phyloP scores from a whole-genome alignment of 1,140 invertebrate species.

The Homarus americanus region DNA sequence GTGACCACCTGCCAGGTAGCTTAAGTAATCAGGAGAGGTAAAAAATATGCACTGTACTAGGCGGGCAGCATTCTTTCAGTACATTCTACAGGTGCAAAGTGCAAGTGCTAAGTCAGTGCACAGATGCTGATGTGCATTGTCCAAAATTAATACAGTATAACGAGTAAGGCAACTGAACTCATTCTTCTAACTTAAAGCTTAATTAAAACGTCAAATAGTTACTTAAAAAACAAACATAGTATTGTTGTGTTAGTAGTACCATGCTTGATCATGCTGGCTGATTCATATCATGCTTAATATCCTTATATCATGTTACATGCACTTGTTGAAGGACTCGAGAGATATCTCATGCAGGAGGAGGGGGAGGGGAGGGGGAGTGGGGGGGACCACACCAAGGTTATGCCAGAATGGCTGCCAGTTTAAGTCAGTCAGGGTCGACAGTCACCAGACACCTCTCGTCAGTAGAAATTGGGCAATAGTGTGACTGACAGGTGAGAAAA shows the following conservation, averaged over 20 bases:
- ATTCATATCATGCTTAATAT: not conserved
- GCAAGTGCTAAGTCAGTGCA: constrained; percentile 38
- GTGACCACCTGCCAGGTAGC: not conserved
- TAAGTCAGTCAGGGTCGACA: not conserved
- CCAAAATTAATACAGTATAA: not conserved
- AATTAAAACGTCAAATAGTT: not conserved
- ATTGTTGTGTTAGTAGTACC: not conserved
- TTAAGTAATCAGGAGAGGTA: not conserved
- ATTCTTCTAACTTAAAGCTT: constrained; percentile 14
- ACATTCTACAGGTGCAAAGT: constrained; percentile 52
- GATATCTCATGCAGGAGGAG: constrained; percentile 11
- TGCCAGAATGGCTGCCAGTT: not conserved
- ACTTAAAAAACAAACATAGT: not conserved
- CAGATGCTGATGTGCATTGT: constrained; percentile 46
- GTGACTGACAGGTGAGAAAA: not conserved
- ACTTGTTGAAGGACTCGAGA: not conserved
- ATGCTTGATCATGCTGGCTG: constrained; percentile 2
- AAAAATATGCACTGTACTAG: not conserved
- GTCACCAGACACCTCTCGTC: constrained; percentile 44
- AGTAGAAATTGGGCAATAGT: constrained; percentile 17
- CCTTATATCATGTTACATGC: not conserved
- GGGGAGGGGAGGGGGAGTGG: constrained; percentile 12
- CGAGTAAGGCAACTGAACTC: constrained; percentile 7
- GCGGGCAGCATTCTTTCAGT: not conserved
- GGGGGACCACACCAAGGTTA: not conserved